Evolutionary conservation across 2,113 vertebrate species (phyloP), one percentile per base, ranked within the genome.

Genomic region (Dinomys branickii): DNA sequence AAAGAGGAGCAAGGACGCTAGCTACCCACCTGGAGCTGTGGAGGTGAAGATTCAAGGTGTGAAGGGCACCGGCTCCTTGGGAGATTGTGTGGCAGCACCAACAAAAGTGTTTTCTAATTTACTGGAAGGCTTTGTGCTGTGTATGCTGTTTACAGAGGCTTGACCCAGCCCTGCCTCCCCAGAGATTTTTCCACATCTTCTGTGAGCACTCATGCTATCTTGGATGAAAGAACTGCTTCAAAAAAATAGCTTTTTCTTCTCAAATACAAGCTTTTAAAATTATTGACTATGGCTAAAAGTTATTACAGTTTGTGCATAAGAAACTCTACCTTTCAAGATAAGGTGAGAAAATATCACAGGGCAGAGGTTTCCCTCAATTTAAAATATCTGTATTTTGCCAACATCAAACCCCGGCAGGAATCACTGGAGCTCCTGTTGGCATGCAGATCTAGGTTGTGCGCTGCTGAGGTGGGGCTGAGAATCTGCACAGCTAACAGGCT

Each of bases 241-340:
- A 44, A 92, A 92, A 95, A 96, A 63, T 11, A 3, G 33, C 14
- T 61, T 91, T 94, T 96, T 95, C 22, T 78, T 88, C 19, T 73
- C n/a, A 83, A 80, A 89, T 13, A 20, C 10, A 65, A 81, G 41
- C 81, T 56, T 88, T 88, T 73, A 83, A 52, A 52, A 63, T 78
- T 52, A 44, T 38, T 84, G 26, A 67, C 17, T 91, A 38, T 44
- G 44, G 65, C n/a, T 71, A 56, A 28, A 75, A 35, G 56, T 69
- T 50, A 85, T 35, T 61, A 44, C 26, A n/a, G 61, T 61, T 81
- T 44, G 3, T 61, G 30, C 47, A 30, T 85, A 16, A 44, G 54
- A 95, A 91, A 87, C 33, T 69, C 20, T 78, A 17, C 30, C 61
- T 73, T 44, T 44, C 38, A 44, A 22, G 63, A 67, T 50, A 67